These are phyloP conservation scores for Cerceris ruficornis DNA, from an alignment of 2,888 invertebrate genomes.

Conservation along the genomic window DNA sequence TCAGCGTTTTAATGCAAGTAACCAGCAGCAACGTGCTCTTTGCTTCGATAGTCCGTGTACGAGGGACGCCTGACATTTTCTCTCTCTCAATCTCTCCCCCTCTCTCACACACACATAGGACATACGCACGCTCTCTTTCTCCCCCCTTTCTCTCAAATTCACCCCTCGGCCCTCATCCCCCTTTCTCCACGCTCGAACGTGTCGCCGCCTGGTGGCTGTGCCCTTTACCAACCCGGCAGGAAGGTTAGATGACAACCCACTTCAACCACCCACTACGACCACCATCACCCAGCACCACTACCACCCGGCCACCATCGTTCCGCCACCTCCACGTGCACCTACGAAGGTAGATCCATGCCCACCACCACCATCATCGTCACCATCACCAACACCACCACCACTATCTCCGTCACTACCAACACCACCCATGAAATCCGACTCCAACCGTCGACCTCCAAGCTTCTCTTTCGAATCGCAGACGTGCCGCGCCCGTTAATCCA, in stretches of 20 bases:
- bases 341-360: constrained; percentile 22
- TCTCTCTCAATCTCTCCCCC: constrained; percentile 9
- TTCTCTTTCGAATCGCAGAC: constrained; percentile 56
- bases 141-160: not conserved
- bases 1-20: constrained; percentile 5
- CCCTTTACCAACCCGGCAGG: constrained; percentile 55
- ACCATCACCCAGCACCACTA: constrained; percentile 42
- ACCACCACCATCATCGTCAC: constrained; percentile 27
- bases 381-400: constrained; percentile 2
- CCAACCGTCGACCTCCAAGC: constrained; percentile 33
- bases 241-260: constrained; percentile 62
- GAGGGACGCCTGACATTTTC: constrained; percentile 7
- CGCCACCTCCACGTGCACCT: constrained; percentile 36
- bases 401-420: constrained; percentile 18
- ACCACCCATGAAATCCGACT: constrained; percentile 50
- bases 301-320: constrained; percentile 31
- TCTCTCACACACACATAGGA: not conserved
- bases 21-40: constrained; percentile 3
- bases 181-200: constrained; percentile 15
- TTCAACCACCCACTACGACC: constrained; percentile 41
- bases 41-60: constrained; percentile 4
- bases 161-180: not conserved
- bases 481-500: constrained; percentile 70
- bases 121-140: not conserved
- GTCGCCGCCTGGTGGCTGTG: constrained; percentile 67